These are phyloP conservation scores for Austrofundulus limnaeus DNA, from an alignment of 2,113 vertebrate species.

Conservation along the genomic window DNA sequence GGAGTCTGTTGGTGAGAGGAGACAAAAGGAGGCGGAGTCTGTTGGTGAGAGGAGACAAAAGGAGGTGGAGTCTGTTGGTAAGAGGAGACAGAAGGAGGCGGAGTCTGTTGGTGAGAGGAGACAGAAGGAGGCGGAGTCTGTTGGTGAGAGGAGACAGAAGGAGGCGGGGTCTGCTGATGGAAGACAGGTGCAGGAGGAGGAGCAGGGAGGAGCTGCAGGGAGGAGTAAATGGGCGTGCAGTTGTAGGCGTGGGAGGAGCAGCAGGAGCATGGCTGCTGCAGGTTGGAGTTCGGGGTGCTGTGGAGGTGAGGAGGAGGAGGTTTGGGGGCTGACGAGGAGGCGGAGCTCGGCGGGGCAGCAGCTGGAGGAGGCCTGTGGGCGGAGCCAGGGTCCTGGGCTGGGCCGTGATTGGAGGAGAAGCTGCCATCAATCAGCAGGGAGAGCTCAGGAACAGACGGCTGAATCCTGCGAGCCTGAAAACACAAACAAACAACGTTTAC, in stretches of 20 bases:
- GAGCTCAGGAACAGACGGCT: constrained; percentile 94
- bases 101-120: neutral
- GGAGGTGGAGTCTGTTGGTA: constrained; percentile 26
- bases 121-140: neutral
- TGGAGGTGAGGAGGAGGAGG: constrained; percentile 62
- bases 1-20: constrained; percentile 9
- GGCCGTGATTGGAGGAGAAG: constrained; percentile 41
- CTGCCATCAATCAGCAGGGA: constrained; percentile 88
- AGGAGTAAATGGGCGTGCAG: constrained; percentile 66
- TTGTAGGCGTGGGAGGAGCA: constrained; percentile 71
- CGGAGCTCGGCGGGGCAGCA: constrained; percentile 22
- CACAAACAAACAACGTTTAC: neutral
- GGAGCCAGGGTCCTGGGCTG: constrained; percentile 43
- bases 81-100: constrained; percentile 14
- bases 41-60: too few relatives aligned
- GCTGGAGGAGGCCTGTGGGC: constrained; percentile 9
- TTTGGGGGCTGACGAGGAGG: constrained; percentile 38
- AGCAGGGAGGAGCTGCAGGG: constrained; percentile 44
- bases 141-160: constrained; percentile 49
- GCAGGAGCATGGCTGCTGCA: constrained; percentile 75
- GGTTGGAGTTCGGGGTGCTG: constrained; percentile 73
- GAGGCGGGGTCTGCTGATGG: neutral
- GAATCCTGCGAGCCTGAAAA: constrained; percentile 77
- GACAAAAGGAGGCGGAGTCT: constrained; percentile 23
- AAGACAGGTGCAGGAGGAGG: constrained; percentile 40